Base-by-base conservation (phyloP, 2,113 vertebrate species). In the Gallinago undulata region DNA sequence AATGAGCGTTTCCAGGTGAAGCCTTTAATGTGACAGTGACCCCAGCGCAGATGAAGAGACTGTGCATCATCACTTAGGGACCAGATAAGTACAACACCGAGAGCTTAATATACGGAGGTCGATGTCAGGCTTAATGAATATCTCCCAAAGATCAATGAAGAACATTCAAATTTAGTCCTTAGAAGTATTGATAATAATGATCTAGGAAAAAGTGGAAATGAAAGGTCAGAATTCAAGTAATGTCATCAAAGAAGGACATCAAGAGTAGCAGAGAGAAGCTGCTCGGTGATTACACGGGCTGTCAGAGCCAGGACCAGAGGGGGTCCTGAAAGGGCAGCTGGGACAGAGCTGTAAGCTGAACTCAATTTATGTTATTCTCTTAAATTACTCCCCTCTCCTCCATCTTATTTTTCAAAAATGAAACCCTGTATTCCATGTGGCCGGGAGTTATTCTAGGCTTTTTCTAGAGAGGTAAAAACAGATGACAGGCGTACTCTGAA, bases 221-320 rank as follows among this genome's bases (percentile, higher is more conserved):
- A 88, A 94, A 95, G 57, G 90, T 93, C 82, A 62, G 48, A 76
- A 85, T 90, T 94, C 67, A 87, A 96, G 85, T 85, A 94, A 72
- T 43, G 6, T 82, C 35, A 66, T 87, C 66, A 91, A 76, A 33
- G 57, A 90, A 76, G 68, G 39, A 91, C 66, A 93, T 53, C 1
- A 14, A 79, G 33, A 91, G 69, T 47, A 90, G 51, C 33, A 85
- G 81, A 59, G 51, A 59, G 62, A 87, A 78, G 69, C 48, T 78
- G 48, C 73, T 94, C 57, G 22, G 66, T 91, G 66, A 90, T 90
- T 53, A 73, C 35, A 64, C n/a, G 31, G n/a, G 22, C 79, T 90
- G 75, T 87, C 90, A 93, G 60, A 89, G 24, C 23, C 56, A 67
- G 92, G 90, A 74, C 73, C 57, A 62, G 25, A 92, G 41, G 31